These are phyloP conservation scores for Seira sanloemensis DNA, from an alignment of 2,888 invertebrate genomes.

Conservation along the genomic window DNA sequence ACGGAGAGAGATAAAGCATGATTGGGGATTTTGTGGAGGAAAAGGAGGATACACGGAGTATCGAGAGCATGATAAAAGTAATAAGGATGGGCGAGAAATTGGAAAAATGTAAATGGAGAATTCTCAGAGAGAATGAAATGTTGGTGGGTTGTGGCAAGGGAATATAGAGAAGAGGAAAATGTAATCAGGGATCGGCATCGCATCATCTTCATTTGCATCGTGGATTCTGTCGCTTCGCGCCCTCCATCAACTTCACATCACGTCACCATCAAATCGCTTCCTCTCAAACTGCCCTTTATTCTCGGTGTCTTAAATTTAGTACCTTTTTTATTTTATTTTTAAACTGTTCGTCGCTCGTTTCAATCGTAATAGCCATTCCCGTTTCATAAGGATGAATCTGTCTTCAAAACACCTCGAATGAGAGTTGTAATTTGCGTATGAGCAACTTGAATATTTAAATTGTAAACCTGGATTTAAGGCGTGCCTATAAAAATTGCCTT, in stretches of 20 bases:
- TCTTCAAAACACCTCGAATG: background rate
- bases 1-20: conserved; percentile 1
- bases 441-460: background rate
- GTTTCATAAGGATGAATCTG: conserved; percentile 1
- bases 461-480: background rate
- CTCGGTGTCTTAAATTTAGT: background rate
- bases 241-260: background rate
- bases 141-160: background rate
- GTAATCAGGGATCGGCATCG: conserved; percentile 32
- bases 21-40: background rate
- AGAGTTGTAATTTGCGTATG: background rate
- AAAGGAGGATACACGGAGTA: conserved; percentile 11
- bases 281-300: background rate
- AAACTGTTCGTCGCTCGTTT: background rate
- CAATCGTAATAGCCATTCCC: background rate
- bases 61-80: background rate
- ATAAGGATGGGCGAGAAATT: background rate
- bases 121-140: conserved; percentile 24
- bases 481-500: background rate
- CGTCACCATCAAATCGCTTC: conserved; percentile 13
- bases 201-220: conserved; percentile 27
- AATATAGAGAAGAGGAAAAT: conserved; percentile 38
- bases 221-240: background rate
- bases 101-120: too few relatives aligned
- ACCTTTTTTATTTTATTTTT: background rate